Evolutionary conservation across 2,113 vertebrate species (phyloP), one percentile per base, ranked within the genome.

Genomic region (Gallinago undulata): DNA sequence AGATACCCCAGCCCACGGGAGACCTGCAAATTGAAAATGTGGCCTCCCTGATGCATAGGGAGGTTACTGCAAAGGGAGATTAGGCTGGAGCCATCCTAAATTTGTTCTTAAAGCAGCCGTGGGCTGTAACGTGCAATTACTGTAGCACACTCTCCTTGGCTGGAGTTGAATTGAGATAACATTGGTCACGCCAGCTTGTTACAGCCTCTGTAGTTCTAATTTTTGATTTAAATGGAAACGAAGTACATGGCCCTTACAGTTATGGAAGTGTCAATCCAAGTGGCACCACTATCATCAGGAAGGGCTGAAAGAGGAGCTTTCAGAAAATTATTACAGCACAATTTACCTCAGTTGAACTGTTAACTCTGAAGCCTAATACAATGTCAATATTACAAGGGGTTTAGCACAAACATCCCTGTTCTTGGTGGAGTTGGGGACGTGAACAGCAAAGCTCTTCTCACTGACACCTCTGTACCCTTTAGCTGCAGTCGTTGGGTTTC

Each of bases 1-100:
- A 97, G 85, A 94, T 95, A 97, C 89, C 83, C 45, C 64, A 91
- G 63, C 57, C 74, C 83, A 70, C 35, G n/a, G 70, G 91, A 96
- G 83, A 96, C 72, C 85, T 97, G 96, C 57, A 96, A 96, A 97
- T 96, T 97, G 96, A 96, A 97, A 96, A 86, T 48, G 56, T 63
- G 59, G 56, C 92, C 88, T 94, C 87, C 67, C 19, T 45, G 13
- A 93, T 95, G 70, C 77, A 78, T 24, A 69, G 64, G 70, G 48
- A 94, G 66, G 81, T 87, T 59, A 43, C 47, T 85, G 47, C 53
- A 83, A 70, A 73, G 63, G 60, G 57, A 92, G n/a, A 70, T 39
- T n/a, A 83, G 47, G 53, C 63, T 95, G 84, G 41, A 96, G 60
- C 70, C 39, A 72, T 75, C 70, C 83, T 94, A 94, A 97, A 92